These are phyloP conservation scores for Aphyosemion australe DNA, from an alignment of 2,113 vertebrate species.

Conservation along the genomic window DNA sequence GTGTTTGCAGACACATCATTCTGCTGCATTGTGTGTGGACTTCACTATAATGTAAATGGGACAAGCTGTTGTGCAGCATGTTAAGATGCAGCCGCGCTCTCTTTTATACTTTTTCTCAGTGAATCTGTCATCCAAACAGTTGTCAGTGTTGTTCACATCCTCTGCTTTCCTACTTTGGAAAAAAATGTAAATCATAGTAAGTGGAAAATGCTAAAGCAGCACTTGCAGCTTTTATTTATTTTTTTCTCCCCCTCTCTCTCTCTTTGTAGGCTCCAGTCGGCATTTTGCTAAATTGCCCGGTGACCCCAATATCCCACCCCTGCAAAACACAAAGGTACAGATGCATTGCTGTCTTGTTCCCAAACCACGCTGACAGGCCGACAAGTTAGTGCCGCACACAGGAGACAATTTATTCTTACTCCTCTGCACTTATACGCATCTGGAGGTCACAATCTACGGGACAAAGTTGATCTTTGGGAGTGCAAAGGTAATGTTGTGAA, in stretches of 20 bases:
- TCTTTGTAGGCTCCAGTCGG: conserved; percentile 32
- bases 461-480: conserved; percentile 33
- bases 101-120: conserved; percentile 36
- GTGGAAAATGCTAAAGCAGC: conserved; percentile 49
- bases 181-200: conserved; percentile 56
- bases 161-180: conserved; percentile 43
- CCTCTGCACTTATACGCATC: conserved; percentile 40
- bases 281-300: conserved; percentile 56
- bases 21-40: conserved; percentile 32
- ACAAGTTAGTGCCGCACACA: conserved; percentile 42
- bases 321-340: conserved; percentile 26
- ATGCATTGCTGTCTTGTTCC: conserved; percentile 40
- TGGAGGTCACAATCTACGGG: conserved; percentile 48
- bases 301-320: conserved; percentile 57
- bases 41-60: conserved; percentile 46
- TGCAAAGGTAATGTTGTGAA: conserved; percentile 43
- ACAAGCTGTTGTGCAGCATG: conserved; percentile 38
- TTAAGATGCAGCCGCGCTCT: conserved; percentile 23
- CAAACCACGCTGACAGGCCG: conserved; percentile 40
- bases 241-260: not conserved
- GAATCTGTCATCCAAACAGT: conserved; percentile 53
- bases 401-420: conserved; percentile 57
- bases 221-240: conserved; percentile 39
- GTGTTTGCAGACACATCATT: conserved; percentile 59
- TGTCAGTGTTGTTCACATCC: conserved; percentile 54